Conservation (phyloP, 2,113 vertebrate genomes). For the Petrocephalus zakoni region DNA sequence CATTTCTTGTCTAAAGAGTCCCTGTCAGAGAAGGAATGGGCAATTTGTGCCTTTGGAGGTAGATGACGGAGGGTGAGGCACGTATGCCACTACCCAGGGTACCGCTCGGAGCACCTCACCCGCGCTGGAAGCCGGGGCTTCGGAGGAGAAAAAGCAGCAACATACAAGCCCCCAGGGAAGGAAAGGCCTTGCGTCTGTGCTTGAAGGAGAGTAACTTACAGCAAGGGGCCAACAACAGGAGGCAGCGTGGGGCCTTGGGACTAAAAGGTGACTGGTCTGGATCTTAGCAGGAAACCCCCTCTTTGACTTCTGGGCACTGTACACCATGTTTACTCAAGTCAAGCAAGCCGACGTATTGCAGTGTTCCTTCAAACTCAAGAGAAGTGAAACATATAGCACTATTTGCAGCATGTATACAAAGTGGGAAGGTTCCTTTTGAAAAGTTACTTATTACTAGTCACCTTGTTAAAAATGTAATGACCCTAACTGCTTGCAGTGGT, state of each 20-base stretch:
- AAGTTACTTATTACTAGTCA: not conserved
- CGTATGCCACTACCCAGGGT: not conserved
- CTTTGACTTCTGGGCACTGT: not conserved
- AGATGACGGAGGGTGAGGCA: not conserved
- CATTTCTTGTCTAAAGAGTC: not conserved
- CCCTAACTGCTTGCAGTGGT: no score
- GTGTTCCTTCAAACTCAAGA: not conserved
- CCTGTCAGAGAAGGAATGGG: not conserved
- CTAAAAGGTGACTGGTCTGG: not conserved
- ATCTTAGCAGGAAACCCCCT: no score
- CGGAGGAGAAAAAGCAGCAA: not conserved
- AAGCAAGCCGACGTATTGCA: not conserved
- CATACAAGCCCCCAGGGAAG: not conserved
- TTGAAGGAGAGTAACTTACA: not conserved
- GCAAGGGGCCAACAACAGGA: not conserved
- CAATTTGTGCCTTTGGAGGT: slow-evolving; percentile 2
- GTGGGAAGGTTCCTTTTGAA: not conserved
- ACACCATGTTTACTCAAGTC: not conserved
- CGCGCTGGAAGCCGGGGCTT: not conserved
- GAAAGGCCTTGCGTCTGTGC: not conserved
- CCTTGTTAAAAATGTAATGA: not conserved
- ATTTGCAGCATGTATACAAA: not conserved
- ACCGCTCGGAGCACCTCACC: not conserved
- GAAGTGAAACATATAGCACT: not conserved
- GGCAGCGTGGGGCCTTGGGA: not conserved